A percentile compares a stretch with the other conserved stretches of the same genome.
Conservation (phyloP, 2,797 vertebrate genomes). For the Sebastes minor region DNA sequence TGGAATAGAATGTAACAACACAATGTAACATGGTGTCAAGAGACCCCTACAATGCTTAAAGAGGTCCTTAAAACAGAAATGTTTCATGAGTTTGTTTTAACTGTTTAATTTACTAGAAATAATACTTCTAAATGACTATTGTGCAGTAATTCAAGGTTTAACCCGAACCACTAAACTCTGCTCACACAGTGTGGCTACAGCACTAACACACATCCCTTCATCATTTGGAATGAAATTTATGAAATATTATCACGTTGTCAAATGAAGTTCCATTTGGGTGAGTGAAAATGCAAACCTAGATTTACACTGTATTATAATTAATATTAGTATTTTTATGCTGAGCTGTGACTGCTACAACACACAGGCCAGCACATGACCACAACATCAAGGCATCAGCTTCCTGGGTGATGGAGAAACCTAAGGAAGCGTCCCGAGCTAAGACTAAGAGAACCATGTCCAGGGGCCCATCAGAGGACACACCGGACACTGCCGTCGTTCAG, state of each 20-base stretch:
- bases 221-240: not conserved
- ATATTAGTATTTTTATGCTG: not conserved
- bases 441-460: conserved; percentile 81
- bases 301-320: not conserved
- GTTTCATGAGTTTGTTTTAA: too few relatives aligned
- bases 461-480: conserved; percentile 88
- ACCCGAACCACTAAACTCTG: not conserved
- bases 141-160: not conserved
- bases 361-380: conserved; percentile 79
- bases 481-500: conserved; percentile 65
- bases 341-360: conserved; percentile 26
- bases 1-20: not conserved
- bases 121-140: not conserved
- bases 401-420: conserved; percentile 87
- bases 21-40: not conserved
- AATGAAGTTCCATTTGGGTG: not conserved
- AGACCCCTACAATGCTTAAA: not conserved
- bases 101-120: not conserved
- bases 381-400: conserved; percentile 83
- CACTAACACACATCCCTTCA: not conserved
- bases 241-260: not conserved
- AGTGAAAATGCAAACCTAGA: not conserved
- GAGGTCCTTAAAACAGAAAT: not conserved
- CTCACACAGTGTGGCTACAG: not conserved
- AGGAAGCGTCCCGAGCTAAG: conserved; percentile 76